These are phyloP conservation scores for Mythimna albipuncta DNA, from an alignment of 2,888 invertebrate genomes.

Conservation along the genomic window DNA sequence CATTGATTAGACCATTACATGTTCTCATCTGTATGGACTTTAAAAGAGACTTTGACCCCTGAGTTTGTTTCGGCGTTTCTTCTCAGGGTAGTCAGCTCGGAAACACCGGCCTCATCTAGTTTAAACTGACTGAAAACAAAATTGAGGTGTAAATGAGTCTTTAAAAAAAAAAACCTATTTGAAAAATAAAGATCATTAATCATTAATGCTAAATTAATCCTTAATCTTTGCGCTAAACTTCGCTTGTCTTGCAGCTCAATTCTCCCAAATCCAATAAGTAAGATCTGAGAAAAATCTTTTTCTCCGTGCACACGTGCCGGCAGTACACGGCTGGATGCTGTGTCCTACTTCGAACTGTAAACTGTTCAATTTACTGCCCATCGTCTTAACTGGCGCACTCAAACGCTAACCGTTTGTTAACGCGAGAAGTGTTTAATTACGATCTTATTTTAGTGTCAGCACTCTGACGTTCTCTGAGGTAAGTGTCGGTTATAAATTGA, in stretches of 20 bases:
- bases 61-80: too few relatives aligned
- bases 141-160: too few relatives aligned
- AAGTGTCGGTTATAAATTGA: not conserved
- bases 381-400: constrained; percentile 47
- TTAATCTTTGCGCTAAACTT: too few relatives aligned
- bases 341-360: constrained; percentile 48
- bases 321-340: constrained; percentile 4
- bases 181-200: too few relatives aligned
- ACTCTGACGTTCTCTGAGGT: not conserved
- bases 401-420: constrained; percentile 50
- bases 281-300: not conserved
- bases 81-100: too few relatives aligned
- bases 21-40: too few relatives aligned
- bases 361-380: constrained; percentile 56
- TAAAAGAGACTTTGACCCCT: too few relatives aligned
- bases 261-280: not conserved
- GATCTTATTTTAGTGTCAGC: constrained; percentile 25
- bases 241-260: not conserved
- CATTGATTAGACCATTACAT: too few relatives aligned
- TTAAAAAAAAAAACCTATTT: too few relatives aligned
- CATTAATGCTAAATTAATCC: too few relatives aligned
- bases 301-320: constrained; percentile 2
- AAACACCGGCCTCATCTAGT: too few relatives aligned
- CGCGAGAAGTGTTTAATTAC: constrained; percentile 33
- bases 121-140: too few relatives aligned